Percentiles rank a stretch among this genome's conserved stretches.
Evolutionary conservation across 2,797 vertebrate species (phyloP).

Genomic region (Betta splendens): DNA sequence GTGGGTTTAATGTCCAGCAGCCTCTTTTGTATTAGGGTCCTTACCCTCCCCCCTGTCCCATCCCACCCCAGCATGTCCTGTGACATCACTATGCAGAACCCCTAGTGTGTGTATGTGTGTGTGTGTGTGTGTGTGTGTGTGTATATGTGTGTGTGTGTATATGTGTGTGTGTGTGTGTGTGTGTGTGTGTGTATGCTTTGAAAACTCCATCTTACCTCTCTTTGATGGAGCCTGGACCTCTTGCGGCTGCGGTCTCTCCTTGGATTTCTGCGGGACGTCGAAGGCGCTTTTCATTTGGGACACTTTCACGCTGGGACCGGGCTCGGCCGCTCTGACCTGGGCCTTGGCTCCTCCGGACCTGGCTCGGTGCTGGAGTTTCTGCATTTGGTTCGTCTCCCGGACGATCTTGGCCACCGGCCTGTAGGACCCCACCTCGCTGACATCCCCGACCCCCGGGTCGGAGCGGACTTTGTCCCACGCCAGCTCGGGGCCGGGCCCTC

Average conservation of each 20-base stretch:
- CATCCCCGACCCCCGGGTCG: constrained; percentile 32
- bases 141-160: no score
- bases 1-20: constrained; percentile 7
- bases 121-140: no score
- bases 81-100: constrained; percentile 19
- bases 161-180: no score
- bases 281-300: constrained; percentile 78
- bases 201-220: constrained; percentile 61
- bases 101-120: no score
- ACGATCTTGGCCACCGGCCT: constrained; percentile 76
- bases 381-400: constrained; percentile 72
- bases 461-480: no score
- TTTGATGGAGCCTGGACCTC: constrained; percentile 69
- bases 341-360: constrained; percentile 54
- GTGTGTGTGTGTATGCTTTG: no score
- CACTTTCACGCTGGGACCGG: constrained; percentile 69
- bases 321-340: constrained; percentile 46
- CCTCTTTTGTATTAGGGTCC: constrained; percentile 37
- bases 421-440: constrained; percentile 53
- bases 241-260: constrained; percentile 56
- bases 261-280: constrained; percentile 76
- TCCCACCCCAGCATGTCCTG: constrained; percentile 15
- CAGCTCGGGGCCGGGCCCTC: no score
- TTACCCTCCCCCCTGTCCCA: constrained; percentile 31
- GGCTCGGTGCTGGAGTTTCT: constrained; percentile 47